Evolutionary conservation across 2,113 vertebrate genomes (phyloP), one percentile per base, ranked within the genome.

Genomic region (Arothron firmamentum): DNA sequence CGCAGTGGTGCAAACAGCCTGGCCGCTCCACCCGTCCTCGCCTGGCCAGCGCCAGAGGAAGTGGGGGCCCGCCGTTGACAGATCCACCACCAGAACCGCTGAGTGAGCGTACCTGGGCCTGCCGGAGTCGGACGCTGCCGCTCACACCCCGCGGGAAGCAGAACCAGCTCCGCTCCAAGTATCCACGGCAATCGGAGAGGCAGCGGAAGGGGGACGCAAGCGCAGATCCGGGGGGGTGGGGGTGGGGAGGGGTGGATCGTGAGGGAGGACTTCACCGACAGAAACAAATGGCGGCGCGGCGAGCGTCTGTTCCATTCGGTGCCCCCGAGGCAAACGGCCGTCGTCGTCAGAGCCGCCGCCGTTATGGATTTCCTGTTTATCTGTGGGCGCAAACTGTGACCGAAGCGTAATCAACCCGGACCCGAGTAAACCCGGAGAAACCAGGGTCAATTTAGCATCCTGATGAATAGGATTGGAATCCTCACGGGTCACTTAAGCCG

Each of bases 1-100:
- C 70, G 66, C 52, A 70, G 51, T 20, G 58, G 67, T 62, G 54
- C 53, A 59, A 70, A 70, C 58, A n/a, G n/a, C n/a, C n/a, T n/a
- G n/a, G n/a, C n/a, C n/a, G n/a, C n/a, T n/a, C n/a, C n/a, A n/a
- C n/a, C n/a, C n/a, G n/a, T n/a, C n/a, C n/a, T n/a, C n/a, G n/a
- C n/a, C n/a, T n/a, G n/a, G n/a, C n/a, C n/a, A n/a, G n/a, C n/a
- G n/a, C n/a, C n/a, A n/a, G 31, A 65, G 21, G 31, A 34, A 43
- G n/a, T 41, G 21, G 48, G 17, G 46, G 46, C 13, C 34, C 63
- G 23, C n/a, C 6, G 1, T 43, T 43, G 54, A 46, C 56, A n/a
- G n/a, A n/a, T n/a, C n/a, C n/a, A n/a, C 38, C 48, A n/a, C 12
- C 28, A 14, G 10, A 43, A 55, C 49, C 28, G 47, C 0, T 1